These are phyloP conservation scores for Smutsia gigantea DNA, from an alignment of 2,797 vertebrate genomes.

Conservation along the genomic window DNA sequence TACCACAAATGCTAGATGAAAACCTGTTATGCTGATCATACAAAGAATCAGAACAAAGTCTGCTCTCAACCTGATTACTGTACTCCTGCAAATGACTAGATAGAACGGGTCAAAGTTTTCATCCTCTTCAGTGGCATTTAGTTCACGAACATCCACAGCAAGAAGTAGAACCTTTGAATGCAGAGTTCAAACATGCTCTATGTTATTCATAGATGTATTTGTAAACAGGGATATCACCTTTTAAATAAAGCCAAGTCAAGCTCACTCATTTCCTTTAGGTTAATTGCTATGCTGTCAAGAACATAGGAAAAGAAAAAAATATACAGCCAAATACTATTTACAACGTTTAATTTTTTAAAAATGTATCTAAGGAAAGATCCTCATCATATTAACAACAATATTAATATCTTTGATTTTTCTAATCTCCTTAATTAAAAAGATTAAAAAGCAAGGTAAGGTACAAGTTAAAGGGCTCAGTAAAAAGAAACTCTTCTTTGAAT, in stretches of 20 bases:
- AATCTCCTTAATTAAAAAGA: neutral
- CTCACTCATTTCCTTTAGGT: constrained; percentile 12
- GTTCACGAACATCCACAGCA: neutral
- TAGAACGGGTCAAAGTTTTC: neutral
- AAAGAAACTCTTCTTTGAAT: neutral
- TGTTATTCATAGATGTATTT: neutral
- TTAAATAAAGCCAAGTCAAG: constrained; percentile 22
- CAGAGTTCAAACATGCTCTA: neutral
- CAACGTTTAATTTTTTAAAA: neutral
- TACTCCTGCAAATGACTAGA: neutral
- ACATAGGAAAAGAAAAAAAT: neutral
- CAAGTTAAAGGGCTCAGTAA: neutral
- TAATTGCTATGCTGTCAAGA: constrained; percentile 10
- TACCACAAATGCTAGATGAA: neutral
- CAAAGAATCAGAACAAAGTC: neutral
- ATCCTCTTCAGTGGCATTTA: neutral
- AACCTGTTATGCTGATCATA: neutral
- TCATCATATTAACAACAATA: constrained; percentile 42
- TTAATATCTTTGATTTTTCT: neutral
- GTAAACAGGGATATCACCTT: neutral
- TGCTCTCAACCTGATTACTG: neutral
- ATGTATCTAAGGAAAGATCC: neutral
- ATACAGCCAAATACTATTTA: neutral
- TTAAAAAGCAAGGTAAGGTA: neutral
- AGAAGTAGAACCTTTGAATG: neutral